Conservation (phyloP, 2,797 vertebrate species). For the Pseudochirops cupreus region DNA sequence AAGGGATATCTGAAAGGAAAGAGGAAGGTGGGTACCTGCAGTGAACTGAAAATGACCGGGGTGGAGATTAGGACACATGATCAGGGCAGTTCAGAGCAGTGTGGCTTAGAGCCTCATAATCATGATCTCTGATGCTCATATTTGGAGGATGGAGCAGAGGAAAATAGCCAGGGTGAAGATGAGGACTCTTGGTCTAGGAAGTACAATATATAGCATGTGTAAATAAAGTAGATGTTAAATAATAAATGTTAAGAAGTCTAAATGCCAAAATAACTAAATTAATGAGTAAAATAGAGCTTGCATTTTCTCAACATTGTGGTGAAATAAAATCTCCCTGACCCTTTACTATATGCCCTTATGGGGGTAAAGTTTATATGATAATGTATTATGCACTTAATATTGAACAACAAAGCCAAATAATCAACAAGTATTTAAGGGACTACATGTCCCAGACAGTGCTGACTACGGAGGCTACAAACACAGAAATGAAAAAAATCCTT, state of each 20-base stretch:
- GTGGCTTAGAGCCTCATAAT: not conserved
- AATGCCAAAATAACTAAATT: not conserved
- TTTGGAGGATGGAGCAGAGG: not conserved
- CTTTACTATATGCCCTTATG: not conserved
- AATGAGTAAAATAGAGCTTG: not conserved
- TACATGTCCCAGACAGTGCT: not conserved
- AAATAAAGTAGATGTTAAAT: not conserved
- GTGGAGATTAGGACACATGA: not conserved
- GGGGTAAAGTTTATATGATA: not conserved
- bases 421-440: not conserved
- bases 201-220: not conserved
- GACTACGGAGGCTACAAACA: not conserved
- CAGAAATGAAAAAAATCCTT: not conserved
- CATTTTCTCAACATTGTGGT: not conserved
- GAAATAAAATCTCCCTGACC: not conserved
- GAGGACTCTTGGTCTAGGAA: not conserved
- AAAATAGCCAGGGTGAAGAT: not conserved
- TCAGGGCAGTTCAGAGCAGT: not conserved
- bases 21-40: not conserved
- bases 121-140: not conserved
- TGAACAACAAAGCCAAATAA: not conserved
- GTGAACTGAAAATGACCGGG: not conserved
- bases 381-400: not conserved
- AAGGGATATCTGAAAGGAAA: too few relatives aligned
- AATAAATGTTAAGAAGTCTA: not conserved